Conservation (phyloP, 2,113 vertebrate genomes). For the Tautogolabrus adspersus region DNA sequence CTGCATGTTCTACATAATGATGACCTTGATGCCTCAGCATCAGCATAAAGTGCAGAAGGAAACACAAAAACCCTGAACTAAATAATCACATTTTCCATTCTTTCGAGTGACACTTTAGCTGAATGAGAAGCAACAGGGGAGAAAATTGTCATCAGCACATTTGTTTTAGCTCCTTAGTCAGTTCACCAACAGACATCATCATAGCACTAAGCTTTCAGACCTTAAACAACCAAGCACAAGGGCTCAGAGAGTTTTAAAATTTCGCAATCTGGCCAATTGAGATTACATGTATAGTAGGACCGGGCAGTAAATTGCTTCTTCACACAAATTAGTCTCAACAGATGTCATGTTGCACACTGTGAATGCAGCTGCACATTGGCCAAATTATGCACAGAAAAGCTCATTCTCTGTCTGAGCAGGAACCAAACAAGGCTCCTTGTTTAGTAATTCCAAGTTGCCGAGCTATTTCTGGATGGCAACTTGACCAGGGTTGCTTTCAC, state of each 20-base stretch:
- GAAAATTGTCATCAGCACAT: conserved; percentile 38
- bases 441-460: no score
- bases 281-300: conserved; percentile 29
- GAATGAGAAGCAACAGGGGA: conserved; percentile 13
- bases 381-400: conserved; percentile 2
- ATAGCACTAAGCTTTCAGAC: conserved; percentile 18
- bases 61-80: conserved; percentile 2
- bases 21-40: conserved; percentile 35
- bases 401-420: not conserved
- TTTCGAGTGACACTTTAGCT: conserved; percentile 19
- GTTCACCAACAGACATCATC: not conserved
- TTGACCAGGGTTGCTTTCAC: no score
- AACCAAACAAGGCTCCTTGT: not conserved
- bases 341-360: not conserved
- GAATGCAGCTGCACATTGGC: conserved; percentile 6
- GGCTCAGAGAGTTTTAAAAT: conserved; percentile 19
- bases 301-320: conserved; percentile 22
- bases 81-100: conserved; percentile 25
- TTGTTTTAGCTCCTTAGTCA: conserved; percentile 24
- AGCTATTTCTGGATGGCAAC: no score
- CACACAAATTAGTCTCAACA: conserved; percentile 20
- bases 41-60: not conserved
- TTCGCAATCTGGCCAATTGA: conserved; percentile 21
- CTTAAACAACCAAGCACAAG: not conserved
- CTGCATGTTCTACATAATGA: conserved; percentile 13